A percentile compares a stretch with the other conserved stretches of the same genome.
Conservation (phyloP, 2,888 invertebrate species). For the Dolichopus griseipennis region DNA sequence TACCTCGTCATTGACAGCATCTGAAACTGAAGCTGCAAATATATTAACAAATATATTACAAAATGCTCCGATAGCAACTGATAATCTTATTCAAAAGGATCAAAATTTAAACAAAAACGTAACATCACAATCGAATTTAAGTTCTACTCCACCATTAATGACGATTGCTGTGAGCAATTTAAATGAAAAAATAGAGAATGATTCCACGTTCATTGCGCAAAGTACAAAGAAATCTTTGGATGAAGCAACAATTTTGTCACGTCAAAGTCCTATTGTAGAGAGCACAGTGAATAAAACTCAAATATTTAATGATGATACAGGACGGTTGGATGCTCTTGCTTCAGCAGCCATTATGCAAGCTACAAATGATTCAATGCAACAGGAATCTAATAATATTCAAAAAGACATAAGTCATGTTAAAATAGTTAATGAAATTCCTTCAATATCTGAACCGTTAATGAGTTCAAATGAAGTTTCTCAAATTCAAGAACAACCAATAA, state of each 20-base stretch:
- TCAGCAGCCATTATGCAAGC: conserved; percentile 40
- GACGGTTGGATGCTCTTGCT: conserved; percentile 36
- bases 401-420: neutral
- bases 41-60: conserved; percentile 37
- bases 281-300: neutral
- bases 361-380: conserved; percentile 18
- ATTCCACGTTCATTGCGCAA: neutral
- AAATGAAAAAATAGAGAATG: neutral
- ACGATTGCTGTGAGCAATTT: conserved; percentile 24
- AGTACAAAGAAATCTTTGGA: neutral
- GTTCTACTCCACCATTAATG: conserved; percentile 10
- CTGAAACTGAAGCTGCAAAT: conserved; percentile 39
- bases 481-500: conserved; percentile 7
- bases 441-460: conserved; percentile 13
- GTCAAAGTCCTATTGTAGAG: neutral
- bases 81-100: neutral
- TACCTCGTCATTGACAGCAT: conserved; percentile 23
- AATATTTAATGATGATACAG: conserved; percentile 17
- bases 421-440: neutral
- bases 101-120: conserved; percentile 2
- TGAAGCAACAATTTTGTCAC: neutral
- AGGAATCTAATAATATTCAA: neutral
- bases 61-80: conserved; percentile 22
- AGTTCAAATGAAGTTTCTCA: conserved; percentile 2
- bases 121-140: neutral